A percentile compares a stretch with the other conserved stretches of the same genome.
These are phyloP conservation scores for Meteorus colon DNA, from an alignment of 2,888 invertebrate genomes.

Conservation along the genomic window DNA sequence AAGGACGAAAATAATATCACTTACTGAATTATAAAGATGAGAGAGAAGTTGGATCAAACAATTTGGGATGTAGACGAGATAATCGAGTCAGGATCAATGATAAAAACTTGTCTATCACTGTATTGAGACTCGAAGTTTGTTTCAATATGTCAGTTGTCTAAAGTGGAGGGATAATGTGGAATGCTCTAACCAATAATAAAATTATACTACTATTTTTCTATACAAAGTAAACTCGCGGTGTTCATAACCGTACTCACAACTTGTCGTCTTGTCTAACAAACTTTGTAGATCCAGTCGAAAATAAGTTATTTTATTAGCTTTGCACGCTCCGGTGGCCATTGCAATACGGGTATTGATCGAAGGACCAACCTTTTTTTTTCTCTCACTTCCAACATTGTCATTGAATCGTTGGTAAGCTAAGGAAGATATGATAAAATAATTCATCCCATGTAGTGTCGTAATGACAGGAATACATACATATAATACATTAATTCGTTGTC, in stretches of 20 bases:
- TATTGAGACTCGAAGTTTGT: slow-evolving; percentile 61
- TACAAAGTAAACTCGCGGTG: no score
- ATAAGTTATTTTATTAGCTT: not conserved
- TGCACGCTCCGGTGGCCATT: not conserved
- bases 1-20: no score
- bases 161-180: slow-evolving; percentile 50
- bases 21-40: not conserved
- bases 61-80: not conserved
- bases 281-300: not conserved
- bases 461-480: no score
- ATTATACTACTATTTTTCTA: not conserved
- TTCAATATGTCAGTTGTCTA: slow-evolving; percentile 60
- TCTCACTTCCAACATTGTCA: not conserved
- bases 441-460: not conserved
- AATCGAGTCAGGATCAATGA: not conserved
- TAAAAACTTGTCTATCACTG: slow-evolving; percentile 11
- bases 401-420: not conserved
- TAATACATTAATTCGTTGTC: not conserved
- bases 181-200: not conserved
- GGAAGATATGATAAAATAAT: not conserved
- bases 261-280: not conserved
- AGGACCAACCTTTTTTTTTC: not conserved
- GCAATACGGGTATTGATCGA: not conserved
- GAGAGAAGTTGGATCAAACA: not conserved
- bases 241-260: not conserved